These are phyloP conservation scores for Cerastis leucographa DNA, from an alignment of 2,888 invertebrate genomes.

Conservation along the genomic window DNA sequence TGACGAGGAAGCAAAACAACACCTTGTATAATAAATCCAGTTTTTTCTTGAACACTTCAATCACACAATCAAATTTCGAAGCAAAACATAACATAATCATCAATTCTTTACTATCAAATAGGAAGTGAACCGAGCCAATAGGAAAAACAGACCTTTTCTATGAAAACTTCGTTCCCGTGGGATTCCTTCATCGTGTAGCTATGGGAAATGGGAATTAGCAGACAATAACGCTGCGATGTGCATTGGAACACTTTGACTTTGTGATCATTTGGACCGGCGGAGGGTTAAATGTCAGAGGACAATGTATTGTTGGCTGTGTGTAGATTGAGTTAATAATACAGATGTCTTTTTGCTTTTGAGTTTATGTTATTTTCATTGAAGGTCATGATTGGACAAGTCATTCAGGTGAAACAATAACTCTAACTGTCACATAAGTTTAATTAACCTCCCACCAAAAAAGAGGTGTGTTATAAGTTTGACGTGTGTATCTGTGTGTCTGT, in stretches of 20 bases:
- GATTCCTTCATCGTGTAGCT: constrained; percentile 34
- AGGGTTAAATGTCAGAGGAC: constrained; percentile 47
- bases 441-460: too few relatives aligned
- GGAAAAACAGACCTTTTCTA: constrained; percentile 54
- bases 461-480: too few relatives aligned
- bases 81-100: constrained; percentile 13
- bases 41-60: neutral
- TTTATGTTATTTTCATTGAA: too few relatives aligned
- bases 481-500: too few relatives aligned
- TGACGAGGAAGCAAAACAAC: too few relatives aligned
- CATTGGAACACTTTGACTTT: constrained; percentile 42
- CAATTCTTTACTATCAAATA: constrained; percentile 31
- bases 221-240: constrained; percentile 60
- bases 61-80: neutral
- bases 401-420: too few relatives aligned
- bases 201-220: constrained; percentile 64
- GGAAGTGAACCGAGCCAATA: constrained; percentile 40
- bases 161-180: constrained; percentile 65
- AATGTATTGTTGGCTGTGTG: constrained; percentile 12
- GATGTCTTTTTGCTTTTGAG: neutral
- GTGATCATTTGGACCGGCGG: constrained; percentile 16
- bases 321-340: neutral
- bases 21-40: too few relatives aligned
- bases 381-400: too few relatives aligned
- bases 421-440: too few relatives aligned